Evolutionary conservation across 2,888 invertebrate genomes (phyloP), one percentile per base, ranked within the genome.

Genomic region (Fragum fragum): DNA sequence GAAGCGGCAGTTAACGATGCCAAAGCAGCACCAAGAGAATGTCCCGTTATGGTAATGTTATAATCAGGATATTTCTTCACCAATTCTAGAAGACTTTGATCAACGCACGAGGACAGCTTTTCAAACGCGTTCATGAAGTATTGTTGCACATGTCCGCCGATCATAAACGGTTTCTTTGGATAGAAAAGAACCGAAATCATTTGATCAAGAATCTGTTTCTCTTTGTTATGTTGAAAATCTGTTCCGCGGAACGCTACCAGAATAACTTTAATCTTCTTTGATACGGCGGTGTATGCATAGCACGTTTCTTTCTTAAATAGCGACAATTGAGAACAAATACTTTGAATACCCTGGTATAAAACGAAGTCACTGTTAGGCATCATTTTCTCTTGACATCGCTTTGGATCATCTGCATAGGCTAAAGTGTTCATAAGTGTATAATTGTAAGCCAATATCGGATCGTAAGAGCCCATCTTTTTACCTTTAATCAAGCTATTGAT

Each of bases 21-120:
- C 9, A 72, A 47, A 5, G 82, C 75, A 0, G 72, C 82, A 11
- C 82, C 82, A 6, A 82, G 73, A 6, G 82, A 82, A 28, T 82
- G 82, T 23, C 82, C 82, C 1, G 78, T 82, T n/a, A 82, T 16
- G 16, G 29, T 53, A 7, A 82, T 72, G 23, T 68, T 16, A 36
- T 75, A 82, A 18, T 68, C 61, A 1, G 74, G 73, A 23, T 82
- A 69, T 21, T 21, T 72, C 21, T 16, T 39, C 3, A 23, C 47
- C 5, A 79, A 53, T 0, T 66, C 26, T n/a, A 18, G 5, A 7
- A 75, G 29, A n/a, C 66, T 73, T 6, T 76, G 26, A 16, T 59
- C 47, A 9, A 76, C 52, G 21, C 69, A 82, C 26, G 66, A 42
- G 23, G 72, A 78, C 14, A 82, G 52, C 29, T 59, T 72, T 1